Conservation (phyloP, 2,797 vertebrate species). For the Ceyx erithaca region DNA sequence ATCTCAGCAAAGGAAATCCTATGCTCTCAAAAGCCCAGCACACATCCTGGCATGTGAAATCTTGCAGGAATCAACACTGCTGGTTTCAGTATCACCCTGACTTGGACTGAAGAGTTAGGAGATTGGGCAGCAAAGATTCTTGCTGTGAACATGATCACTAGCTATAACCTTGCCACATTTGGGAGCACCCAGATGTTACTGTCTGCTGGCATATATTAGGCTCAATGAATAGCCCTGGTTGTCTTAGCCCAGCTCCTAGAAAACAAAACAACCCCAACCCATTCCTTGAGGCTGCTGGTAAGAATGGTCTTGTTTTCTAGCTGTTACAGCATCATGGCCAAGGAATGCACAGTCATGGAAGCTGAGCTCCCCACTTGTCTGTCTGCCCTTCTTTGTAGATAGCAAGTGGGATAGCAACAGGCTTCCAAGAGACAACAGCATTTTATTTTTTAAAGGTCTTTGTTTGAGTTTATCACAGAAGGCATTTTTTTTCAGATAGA, state of each 20-base stretch:
- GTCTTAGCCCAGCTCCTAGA: neutral
- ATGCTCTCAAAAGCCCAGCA: neutral
- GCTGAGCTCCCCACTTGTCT: neutral
- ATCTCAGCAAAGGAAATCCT: conserved; percentile 37
- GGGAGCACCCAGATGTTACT: neutral
- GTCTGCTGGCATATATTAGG: neutral
- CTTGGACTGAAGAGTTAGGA: neutral
- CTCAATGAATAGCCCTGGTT: neutral
- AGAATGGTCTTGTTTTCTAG: neutral
- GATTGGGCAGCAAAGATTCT: neutral
- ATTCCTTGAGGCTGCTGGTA: neutral
- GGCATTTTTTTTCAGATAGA: neutral
- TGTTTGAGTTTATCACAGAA: neutral
- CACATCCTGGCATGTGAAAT: neutral
- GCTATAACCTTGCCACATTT: neutral
- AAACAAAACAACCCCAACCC: neutral
- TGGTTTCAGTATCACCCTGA: neutral
- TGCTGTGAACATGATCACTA: neutral
- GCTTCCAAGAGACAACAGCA: neutral
- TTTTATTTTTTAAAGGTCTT: neutral
- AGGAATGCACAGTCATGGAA: neutral
- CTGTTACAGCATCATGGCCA: neutral
- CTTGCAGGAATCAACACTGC: neutral
- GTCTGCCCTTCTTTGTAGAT: neutral
- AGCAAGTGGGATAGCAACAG: neutral